Evolutionary conservation across 2,797 vertebrate genomes (phyloP).

Genomic region (Danionella dracula): DNA sequence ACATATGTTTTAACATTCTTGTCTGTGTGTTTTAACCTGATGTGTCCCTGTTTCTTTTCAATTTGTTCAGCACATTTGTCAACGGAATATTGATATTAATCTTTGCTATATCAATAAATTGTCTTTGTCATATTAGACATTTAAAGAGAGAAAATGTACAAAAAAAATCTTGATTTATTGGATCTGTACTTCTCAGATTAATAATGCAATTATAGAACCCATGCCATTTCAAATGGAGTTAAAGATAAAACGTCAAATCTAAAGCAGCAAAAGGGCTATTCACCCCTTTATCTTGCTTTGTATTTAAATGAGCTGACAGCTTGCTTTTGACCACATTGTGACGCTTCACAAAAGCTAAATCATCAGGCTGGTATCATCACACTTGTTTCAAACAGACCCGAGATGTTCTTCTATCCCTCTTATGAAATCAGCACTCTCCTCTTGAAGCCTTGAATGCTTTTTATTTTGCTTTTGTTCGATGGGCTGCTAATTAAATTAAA

Average conservation of each 20-base stretch:
- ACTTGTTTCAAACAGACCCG: slow-evolving; percentile 7
- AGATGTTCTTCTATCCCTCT: slow-evolving; percentile 5
- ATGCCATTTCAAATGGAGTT: neutral
- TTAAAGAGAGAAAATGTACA: too few species aligned
- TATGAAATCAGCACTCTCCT: slow-evolving; percentile 24
- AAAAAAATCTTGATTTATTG: too few species aligned
- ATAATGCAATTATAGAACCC: neutral
- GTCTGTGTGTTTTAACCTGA: too few species aligned
- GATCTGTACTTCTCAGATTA: neutral
- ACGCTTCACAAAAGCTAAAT: slow-evolving; percentile 4
- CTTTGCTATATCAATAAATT: too few species aligned
- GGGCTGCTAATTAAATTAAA: slow-evolving; percentile 42
- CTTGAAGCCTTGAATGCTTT: slow-evolving; percentile 42
- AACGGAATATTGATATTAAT: too few species aligned
- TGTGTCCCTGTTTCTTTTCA: too few species aligned
- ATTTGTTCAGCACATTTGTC: too few species aligned
- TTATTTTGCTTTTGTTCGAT: slow-evolving; percentile 39
- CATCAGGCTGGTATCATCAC: slow-evolving; percentile 14
- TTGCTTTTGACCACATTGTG: neutral
- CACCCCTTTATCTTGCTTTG: neutral
- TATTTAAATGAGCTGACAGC: neutral
- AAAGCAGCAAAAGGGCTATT: too few species aligned
- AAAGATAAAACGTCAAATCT: too few species aligned
- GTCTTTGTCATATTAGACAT: too few species aligned
- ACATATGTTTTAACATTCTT: too few species aligned